These are phyloP conservation scores for Yponomeuta evonymella DNA, from an alignment of 2,888 invertebrate genomes.

Conservation along the genomic window DNA sequence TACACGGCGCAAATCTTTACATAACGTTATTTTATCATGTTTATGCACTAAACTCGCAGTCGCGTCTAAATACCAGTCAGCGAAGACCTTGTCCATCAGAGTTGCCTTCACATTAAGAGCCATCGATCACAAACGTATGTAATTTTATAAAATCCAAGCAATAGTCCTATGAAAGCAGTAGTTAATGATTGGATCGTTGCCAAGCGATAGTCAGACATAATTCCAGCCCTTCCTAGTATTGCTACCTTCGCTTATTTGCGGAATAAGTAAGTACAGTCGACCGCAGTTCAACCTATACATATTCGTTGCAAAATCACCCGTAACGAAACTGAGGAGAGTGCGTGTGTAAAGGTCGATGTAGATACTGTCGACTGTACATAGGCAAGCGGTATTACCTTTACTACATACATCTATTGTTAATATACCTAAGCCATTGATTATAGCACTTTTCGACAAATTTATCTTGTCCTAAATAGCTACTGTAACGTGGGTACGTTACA, in stretches of 20 bases:
- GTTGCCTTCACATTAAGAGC: not conserved
- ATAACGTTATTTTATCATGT: too few relatives aligned
- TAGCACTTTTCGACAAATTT: too few relatives aligned
- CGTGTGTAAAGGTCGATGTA: too few relatives aligned
- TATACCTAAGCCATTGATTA: too few relatives aligned
- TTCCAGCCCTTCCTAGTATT: slow-evolving; percentile 64
- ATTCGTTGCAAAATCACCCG: too few relatives aligned
- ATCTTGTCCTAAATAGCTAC: too few relatives aligned
- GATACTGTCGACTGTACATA: too few relatives aligned
- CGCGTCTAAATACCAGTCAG: not conserved
- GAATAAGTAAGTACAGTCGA: slow-evolving; percentile 33
- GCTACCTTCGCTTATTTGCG: slow-evolving; percentile 41
- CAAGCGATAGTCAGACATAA: slow-evolving; percentile 51
- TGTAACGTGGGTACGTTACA: too few relatives aligned
- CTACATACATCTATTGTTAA: too few relatives aligned
- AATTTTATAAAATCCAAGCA: not conserved
- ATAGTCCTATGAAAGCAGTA: not conserved
- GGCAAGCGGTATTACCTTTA: too few relatives aligned
- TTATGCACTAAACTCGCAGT: not conserved
- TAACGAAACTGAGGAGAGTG: too few relatives aligned
- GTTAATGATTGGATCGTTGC: slow-evolving; percentile 40
- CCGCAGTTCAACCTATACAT: not conserved
- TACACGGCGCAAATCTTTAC: too few relatives aligned
- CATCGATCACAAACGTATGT: not conserved
- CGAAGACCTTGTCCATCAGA: not conserved